Percentiles rank a stretch among this genome's conserved stretches.
These are phyloP conservation scores for Ictidomys tridecemlineatus DNA, from an alignment of 2,113 vertebrate genomes.

Conservation along the genomic window DNA sequence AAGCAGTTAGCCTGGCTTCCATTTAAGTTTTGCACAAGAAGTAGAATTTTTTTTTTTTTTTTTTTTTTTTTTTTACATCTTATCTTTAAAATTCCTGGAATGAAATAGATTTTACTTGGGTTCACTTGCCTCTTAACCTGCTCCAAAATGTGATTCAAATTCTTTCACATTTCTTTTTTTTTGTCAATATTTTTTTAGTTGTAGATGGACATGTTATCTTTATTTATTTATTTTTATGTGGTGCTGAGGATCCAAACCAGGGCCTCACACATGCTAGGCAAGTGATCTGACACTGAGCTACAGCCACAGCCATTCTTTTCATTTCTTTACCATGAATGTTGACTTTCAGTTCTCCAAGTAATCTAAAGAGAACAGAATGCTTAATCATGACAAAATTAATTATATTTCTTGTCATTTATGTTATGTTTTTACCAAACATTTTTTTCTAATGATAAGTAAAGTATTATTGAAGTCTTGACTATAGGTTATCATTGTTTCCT, in stretches of 20 bases:
- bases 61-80: background rate
- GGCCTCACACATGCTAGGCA: no score
- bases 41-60: background rate
- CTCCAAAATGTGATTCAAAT: background rate
- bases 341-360: conserved; percentile 35
- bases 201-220: no score
- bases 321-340: background rate
- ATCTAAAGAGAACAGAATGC: conserved; percentile 27
- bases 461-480: background rate
- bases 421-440: background rate
- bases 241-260: no score
- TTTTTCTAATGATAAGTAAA: background rate
- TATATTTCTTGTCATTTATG: background rate
- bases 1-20: background rate
- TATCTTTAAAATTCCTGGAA: background rate
- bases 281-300: no score
- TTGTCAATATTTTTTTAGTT: no score
- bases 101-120: conserved; percentile 5
- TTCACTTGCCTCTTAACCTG: background rate
- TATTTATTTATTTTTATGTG: no score
- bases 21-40: conserved; percentile 42
- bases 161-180: no score
- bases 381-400: background rate
- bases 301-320: background rate
- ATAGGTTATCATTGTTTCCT: background rate